Conservation (phyloP, 2,113 vertebrate species). For the Pampusana beccarii region DNA sequence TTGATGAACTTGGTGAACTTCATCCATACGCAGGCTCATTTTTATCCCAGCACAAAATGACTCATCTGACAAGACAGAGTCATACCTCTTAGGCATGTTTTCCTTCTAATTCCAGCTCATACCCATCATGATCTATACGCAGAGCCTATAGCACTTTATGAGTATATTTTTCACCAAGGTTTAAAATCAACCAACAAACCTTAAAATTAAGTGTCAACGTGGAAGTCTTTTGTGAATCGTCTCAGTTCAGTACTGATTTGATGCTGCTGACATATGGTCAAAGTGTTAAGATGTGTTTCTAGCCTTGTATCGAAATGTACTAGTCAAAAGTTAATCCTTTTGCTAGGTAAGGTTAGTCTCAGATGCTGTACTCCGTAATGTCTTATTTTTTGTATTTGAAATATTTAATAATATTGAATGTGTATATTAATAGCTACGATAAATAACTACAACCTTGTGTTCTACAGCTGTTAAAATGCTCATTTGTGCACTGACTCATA, state of each 20-base stretch:
- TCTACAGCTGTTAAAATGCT: not conserved
- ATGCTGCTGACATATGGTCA: not conserved
- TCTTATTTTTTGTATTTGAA: not conserved
- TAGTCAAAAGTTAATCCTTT: not conserved
- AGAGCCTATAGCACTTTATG: not conserved
- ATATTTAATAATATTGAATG: not conserved
- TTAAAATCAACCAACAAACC: not conserved
- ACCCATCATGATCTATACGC: not conserved
- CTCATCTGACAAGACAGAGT: not conserved
- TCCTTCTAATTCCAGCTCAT: not conserved
- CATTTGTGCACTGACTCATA: not conserved
- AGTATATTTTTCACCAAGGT: not conserved
- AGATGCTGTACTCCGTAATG: not conserved
- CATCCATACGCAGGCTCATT: slow-evolving; percentile 47
- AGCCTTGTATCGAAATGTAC: not conserved
- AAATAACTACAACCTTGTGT: not conserved
- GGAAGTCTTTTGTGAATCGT: not conserved
- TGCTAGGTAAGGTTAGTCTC: not conserved
- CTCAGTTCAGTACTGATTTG: not conserved
- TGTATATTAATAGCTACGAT: not conserved
- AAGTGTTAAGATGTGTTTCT: not conserved
- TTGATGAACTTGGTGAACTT: slow-evolving; percentile 74
- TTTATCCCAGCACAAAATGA: slow-evolving; percentile 51
- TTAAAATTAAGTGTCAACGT: not conserved
- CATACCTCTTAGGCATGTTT: slow-evolving; percentile 56